phyloP scores from a whole-genome alignment of 2,888 invertebrate genomes.

The Scaptomyza tumidula region DNA sequence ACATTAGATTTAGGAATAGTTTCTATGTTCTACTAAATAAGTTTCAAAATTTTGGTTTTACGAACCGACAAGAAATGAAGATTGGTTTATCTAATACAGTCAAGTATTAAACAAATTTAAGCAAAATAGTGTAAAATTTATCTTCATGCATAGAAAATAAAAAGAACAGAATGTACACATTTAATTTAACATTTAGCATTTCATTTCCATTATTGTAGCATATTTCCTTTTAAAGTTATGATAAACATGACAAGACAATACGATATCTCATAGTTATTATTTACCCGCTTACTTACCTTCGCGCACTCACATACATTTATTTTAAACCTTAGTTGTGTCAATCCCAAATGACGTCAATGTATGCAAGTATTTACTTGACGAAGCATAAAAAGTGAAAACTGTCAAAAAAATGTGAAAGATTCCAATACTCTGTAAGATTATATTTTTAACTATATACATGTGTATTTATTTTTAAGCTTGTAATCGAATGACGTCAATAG shows the following conservation, averaged over 20 bases:
- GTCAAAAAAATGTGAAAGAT: background rate
- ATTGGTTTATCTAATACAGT: too few relatives aligned
- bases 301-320: background rate
- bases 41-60: background rate
- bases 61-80: too few relatives aligned
- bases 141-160: too few relatives aligned
- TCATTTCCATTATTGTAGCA: too few relatives aligned
- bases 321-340: background rate
- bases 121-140: too few relatives aligned
- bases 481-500: constrained; percentile 15
- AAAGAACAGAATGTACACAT: too few relatives aligned
- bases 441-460: background rate
- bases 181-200: too few relatives aligned
- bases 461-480: constrained; percentile 5
- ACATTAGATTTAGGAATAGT: too few relatives aligned
- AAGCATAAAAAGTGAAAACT: background rate
- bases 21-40: too few relatives aligned
- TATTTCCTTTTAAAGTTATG: background rate
- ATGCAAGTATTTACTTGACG: background rate
- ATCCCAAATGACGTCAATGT: constrained; percentile 20
- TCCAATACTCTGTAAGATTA: background rate
- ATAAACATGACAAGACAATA: background rate
- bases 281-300: background rate
- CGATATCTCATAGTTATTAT: background rate
- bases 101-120: too few relatives aligned